These are phyloP conservation scores for Synergus japonicus DNA, from an alignment of 2,888 invertebrate genomes.

Conservation along the genomic window DNA sequence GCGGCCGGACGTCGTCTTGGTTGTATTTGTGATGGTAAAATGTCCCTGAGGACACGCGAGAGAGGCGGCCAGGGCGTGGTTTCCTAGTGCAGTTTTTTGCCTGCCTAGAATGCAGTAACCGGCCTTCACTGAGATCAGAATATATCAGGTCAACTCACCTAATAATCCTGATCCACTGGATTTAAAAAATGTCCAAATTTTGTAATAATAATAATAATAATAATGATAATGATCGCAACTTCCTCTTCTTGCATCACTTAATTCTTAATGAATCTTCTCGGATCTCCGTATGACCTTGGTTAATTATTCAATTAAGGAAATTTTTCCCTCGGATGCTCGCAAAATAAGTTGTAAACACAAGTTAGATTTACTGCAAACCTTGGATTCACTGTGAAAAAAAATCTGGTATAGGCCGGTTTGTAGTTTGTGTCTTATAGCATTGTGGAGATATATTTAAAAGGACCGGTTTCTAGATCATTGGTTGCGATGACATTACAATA, in stretches of 20 bases:
- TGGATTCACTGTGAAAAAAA: neutral
- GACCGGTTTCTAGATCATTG: constrained; percentile 27
- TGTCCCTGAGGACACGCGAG: constrained; percentile 71
- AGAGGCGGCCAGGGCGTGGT: constrained; percentile 73
- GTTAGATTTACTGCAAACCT: constrained; percentile 16
- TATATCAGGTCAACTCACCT: constrained; percentile 61
- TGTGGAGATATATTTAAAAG: constrained; percentile 10
- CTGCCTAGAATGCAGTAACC: constrained; percentile 73
- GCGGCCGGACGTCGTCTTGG: constrained; percentile 9
- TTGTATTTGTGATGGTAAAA: constrained; percentile 58
- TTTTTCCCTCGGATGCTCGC: neutral
- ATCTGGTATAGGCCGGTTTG: neutral
- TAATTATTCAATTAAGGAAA: neutral
- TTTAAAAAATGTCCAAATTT: neutral
- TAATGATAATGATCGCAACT: neutral
- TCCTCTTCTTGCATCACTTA: neutral
- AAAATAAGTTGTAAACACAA: neutral
- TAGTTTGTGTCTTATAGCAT: neutral
- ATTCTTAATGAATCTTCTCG: neutral
- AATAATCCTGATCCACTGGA: constrained; percentile 25
- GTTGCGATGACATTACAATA: neutral
- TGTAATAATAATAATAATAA: no score
- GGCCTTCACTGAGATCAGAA: constrained; percentile 75
- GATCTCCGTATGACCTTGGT: neutral
- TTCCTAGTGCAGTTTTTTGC: constrained; percentile 74